phyloP scores from a whole-genome alignment of 2,113 vertebrate species.

The Saimiri boliviensis region DNA sequence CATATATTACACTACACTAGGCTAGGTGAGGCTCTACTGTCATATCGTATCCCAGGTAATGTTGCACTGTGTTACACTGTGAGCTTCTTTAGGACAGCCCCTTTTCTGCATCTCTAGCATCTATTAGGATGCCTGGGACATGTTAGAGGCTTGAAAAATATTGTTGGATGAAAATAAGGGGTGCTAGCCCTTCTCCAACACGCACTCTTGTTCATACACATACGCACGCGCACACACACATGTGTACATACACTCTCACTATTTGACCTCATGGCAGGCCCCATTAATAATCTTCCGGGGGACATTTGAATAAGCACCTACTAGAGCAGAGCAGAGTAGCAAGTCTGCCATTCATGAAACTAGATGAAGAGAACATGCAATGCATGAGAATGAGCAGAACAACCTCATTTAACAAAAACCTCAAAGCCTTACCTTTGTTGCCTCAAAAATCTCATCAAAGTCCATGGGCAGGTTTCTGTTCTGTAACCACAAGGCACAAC shows the following conservation, averaged over 20 bases:
- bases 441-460: constrained; percentile 89
- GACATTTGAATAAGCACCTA: neutral
- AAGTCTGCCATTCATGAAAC: fast-evolving
- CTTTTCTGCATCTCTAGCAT: neutral
- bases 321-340: neutral
- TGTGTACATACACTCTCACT: neutral
- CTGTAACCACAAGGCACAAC: constrained; percentile 92
- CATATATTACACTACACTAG: too few relatives aligned
- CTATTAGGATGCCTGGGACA: neutral
- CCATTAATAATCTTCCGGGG: neutral
- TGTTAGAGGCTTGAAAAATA: neutral
- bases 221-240: fast-evolving
- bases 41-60: fast-evolving
- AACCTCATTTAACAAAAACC: neutral
- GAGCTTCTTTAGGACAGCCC: neutral
- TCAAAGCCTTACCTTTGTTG: constrained; percentile 91
- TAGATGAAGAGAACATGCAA: fast-evolving
- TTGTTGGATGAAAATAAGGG: neutral
- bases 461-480: constrained; percentile 91
- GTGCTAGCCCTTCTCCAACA: neutral
- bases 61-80: too few relatives aligned
- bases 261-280: fast-evolving
- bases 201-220: neutral
- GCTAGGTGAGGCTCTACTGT: neutral
- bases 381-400: neutral